phyloP scores from a whole-genome alignment of 2,113 vertebrate species.

The Ciconia boyciana region DNA sequence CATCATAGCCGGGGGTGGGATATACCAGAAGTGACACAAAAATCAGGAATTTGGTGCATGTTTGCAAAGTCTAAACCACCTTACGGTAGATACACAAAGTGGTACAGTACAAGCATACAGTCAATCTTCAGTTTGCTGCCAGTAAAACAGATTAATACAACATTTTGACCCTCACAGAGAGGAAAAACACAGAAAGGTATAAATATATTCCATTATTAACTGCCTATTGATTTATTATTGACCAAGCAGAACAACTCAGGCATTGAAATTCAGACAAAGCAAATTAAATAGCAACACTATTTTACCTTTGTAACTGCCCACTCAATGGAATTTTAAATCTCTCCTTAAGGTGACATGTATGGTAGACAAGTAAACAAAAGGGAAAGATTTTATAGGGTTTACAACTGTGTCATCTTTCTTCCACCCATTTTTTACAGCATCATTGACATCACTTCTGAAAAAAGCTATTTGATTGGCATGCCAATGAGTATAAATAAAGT shows the following conservation, averaged over 20 bases:
- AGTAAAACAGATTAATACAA: slow-evolving; percentile 38
- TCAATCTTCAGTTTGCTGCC: slow-evolving; percentile 9
- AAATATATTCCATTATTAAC: slow-evolving; percentile 26
- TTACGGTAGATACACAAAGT: background rate
- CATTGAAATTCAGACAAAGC: background rate
- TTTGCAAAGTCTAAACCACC: background rate
- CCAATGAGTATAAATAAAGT: background rate
- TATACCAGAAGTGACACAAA: background rate
- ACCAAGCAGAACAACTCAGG: background rate
- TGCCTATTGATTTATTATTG: slow-evolving; percentile 23
- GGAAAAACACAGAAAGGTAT: background rate
- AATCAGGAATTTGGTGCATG: background rate
- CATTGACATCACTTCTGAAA: background rate
- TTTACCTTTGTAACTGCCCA: slow-evolving; percentile 1
- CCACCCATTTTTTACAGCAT: background rate
- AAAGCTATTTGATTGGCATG: background rate
- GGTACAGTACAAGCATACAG: background rate
- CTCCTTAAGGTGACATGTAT: background rate
- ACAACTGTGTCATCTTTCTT: background rate
- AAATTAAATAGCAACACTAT: background rate
- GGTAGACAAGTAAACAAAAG: slow-evolving; percentile 7
- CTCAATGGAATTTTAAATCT: background rate
- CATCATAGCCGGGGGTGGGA: background rate
- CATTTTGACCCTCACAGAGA: slow-evolving; percentile 25
- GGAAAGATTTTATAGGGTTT: background rate